Evolutionary conservation across 2,888 invertebrate genomes (phyloP).

Genomic region (Chrysolina haemoptera): DNA sequence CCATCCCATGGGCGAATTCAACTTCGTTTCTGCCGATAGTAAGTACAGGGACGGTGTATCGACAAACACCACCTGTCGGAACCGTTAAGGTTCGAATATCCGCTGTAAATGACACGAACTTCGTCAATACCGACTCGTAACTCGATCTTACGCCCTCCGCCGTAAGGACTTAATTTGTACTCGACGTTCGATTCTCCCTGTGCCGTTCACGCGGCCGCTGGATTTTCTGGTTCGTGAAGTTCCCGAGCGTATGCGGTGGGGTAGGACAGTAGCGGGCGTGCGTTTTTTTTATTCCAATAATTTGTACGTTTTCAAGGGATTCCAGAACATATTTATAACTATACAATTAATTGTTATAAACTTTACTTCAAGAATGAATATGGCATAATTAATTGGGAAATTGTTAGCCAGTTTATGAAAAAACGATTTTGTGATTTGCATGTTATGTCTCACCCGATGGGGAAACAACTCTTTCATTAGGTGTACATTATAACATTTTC

Average conservation of each 20-base stretch:
- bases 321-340: neutral
- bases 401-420: no score
- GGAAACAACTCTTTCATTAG: no score
- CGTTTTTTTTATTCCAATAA: neutral
- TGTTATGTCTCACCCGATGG: no score
- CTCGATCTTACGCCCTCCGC: slow-evolving; percentile 7
- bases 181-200: slow-evolving; percentile 17
- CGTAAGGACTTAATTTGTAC: slow-evolving; percentile 18
- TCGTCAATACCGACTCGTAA: neutral
- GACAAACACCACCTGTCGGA: slow-evolving; percentile 42
- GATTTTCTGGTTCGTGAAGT: slow-evolving; percentile 12
- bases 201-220: neutral
- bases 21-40: slow-evolving; percentile 18
- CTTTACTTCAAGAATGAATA: no score
- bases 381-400: no score
- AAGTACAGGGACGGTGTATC: slow-evolving; percentile 20
- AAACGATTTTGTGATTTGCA: no score
- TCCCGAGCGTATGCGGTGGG: slow-evolving; percentile 23
- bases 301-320: neutral
- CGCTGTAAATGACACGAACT: slow-evolving; percentile 21
- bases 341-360: no score
- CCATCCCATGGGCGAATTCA: no score
- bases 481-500: no score
- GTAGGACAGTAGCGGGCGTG: slow-evolving; percentile 24
- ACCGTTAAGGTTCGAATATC: slow-evolving; percentile 33